These are phyloP conservation scores for Marmota flaviventris DNA, from an alignment of 2,113 vertebrate species.

Conservation along the genomic window DNA sequence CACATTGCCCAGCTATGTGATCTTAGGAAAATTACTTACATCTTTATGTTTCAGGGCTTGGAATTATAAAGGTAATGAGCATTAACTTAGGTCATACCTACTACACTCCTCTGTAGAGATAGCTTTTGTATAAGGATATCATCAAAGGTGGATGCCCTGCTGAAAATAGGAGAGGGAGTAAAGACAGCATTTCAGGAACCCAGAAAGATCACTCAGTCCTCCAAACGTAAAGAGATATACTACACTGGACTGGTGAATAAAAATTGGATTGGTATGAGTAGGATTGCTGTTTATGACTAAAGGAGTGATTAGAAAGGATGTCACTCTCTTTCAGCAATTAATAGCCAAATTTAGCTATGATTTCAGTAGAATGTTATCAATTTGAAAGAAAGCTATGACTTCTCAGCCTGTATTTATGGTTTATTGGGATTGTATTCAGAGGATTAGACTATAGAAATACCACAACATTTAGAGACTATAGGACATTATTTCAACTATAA, in stretches of 20 bases:
- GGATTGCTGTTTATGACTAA: not conserved
- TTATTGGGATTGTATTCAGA: not conserved
- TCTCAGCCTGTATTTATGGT: not conserved
- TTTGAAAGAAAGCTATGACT: not conserved
- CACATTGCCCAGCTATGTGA: not conserved
- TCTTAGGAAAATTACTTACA: not conserved
- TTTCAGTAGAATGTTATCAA: not conserved
- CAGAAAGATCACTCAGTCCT: not conserved
- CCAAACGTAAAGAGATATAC: not conserved
- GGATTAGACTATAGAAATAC: not conserved
- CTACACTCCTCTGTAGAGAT: not conserved
- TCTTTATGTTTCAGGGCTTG: not conserved
- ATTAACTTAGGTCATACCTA: not conserved
- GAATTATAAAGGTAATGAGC: not conserved
- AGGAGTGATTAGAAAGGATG: not conserved
- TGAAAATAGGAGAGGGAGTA: not conserved
- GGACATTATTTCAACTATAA: not conserved
- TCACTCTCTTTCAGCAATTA: not conserved
- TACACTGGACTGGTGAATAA: not conserved
- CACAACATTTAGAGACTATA: not conserved
- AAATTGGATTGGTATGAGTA: slow-evolving; percentile 1
- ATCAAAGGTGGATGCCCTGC: not conserved
- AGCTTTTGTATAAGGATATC: not conserved
- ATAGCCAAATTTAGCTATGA: not conserved
- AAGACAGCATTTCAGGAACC: not conserved